Evolutionary conservation across 1,140 invertebrate genomes (phyloP).

Genomic region (Conus ventricosus): DNA sequence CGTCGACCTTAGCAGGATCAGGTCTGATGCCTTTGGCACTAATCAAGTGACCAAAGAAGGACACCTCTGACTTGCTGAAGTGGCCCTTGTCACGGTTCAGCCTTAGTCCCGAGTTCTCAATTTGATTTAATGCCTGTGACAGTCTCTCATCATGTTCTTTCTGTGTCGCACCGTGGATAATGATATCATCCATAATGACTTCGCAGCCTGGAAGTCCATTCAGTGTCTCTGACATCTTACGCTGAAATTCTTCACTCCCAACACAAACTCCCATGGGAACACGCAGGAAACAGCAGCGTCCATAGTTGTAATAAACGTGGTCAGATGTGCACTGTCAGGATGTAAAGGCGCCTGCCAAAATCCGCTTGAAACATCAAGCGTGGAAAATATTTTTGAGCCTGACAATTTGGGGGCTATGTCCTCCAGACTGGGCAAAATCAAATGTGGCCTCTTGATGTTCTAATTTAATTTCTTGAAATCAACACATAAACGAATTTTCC

Average conservation of each 20-base stretch:
- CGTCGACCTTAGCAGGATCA: too few species aligned
- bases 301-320: slow-evolving; percentile 68
- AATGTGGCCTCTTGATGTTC: background rate
- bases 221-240: too few species aligned
- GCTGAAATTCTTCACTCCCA: too few species aligned
- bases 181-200: too few species aligned
- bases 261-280: too few species aligned
- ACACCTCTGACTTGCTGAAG: slow-evolving; percentile 40
- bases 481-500: slow-evolving; percentile 62
- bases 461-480: slow-evolving; percentile 42
- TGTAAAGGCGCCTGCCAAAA: slow-evolving; percentile 44
- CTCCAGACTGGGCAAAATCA: slow-evolving; percentile 40
- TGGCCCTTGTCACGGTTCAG: slow-evolving; percentile 71
- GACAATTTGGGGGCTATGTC: slow-evolving; percentile 34
- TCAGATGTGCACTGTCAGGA: slow-evolving; percentile 54
- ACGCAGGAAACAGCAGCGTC: too few species aligned
- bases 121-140: slow-evolving; percentile 50
- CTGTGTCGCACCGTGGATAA: too few species aligned
- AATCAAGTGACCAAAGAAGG: too few species aligned
- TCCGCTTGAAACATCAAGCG: slow-evolving; percentile 51
- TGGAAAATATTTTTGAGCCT: slow-evolving; percentile 37
- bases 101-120: slow-evolving; percentile 54
- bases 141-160: slow-evolving; percentile 56
- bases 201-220: too few species aligned
- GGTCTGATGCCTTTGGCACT: too few species aligned